Conservation (phyloP, 2,797 vertebrate genomes). For the Chelonia mydas region DNA sequence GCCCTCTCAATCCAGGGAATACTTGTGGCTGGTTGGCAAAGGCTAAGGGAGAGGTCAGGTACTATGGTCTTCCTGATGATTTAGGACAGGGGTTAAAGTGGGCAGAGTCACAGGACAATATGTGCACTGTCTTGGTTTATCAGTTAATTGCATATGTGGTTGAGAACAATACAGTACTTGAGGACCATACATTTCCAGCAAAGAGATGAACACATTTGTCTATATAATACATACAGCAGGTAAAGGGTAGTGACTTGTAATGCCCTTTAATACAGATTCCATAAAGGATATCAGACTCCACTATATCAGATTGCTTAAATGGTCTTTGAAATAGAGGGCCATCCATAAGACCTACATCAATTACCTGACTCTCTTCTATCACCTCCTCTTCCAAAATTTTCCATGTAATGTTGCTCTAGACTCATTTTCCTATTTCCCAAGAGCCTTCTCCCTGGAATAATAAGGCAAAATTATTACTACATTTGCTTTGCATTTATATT, state of each 20-base stretch:
- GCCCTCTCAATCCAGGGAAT: not conserved
- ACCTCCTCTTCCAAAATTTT: not conserved
- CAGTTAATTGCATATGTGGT: not conserved
- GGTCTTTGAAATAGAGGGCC: not conserved
- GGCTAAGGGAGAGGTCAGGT: not conserved
- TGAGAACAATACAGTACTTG: not conserved
- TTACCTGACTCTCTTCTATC: not conserved
- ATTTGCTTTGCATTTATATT: not conserved
- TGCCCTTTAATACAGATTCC: not conserved
- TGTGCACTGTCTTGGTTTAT: not conserved
- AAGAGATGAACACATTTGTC: not conserved
- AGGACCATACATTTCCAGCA: not conserved
- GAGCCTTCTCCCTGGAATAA: not conserved
- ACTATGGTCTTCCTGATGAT: not conserved
- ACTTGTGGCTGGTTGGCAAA: not conserved
- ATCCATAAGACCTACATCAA: not conserved
- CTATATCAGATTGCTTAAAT: not conserved
- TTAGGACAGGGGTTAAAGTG: not conserved
- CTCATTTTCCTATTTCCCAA: not conserved
- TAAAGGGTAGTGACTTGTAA: not conserved
- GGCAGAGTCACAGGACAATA: not conserved
- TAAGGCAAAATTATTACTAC: not conserved
- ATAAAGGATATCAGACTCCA: not conserved
- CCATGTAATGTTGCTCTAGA: not conserved
- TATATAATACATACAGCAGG: not conserved